Evolutionary conservation across 2,888 invertebrate species (phyloP), one percentile per base, ranked within the genome.

Genomic region (Aproaerema taeniolella): DNA sequence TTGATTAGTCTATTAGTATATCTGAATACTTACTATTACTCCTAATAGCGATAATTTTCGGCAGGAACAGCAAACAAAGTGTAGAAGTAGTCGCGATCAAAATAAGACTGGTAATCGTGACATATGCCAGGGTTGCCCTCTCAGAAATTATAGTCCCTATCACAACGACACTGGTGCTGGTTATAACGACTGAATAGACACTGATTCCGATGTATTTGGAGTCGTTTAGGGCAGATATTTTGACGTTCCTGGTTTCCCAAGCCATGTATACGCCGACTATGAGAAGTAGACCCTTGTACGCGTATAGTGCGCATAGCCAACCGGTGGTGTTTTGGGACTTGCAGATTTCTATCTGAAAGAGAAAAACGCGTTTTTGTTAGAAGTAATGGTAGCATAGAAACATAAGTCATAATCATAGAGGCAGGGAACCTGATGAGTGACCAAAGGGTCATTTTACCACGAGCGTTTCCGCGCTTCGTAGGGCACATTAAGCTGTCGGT

Each of bases 191-290:
- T 36, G 93, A 95, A 63, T 97, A 97, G 0, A 97, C 96, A 55
- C 95, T 96, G 71, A 97, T 93, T 8, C 95, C 97, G 53, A 97
- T 97, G 74, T 96, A 96, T 67, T 96, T 95, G 3, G 96, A 96
- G 79, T 97, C 97, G 78, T 97, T 97, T 15, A 97, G 81, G 0
- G 95, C 95, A 9, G 95, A 93, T 55, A 97, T 95, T 81, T 96
- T 96, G 14, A 97, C 95, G 70, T 94, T 92, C 37, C 95, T 90
- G 7, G 97, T 97, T 82, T 96, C 96, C 97, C 97, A 97, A 0
- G 97, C 97, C 96, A 97, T 96, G 81, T 96, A 97, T 2, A 96
- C 93, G 0, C 96, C 97, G 45, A 96, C 95, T 17, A 96, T 89
- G 10, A 97, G 88, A 11, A 97, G 88, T 0, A 97, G 88, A 1